Base-by-base conservation (phyloP, 1,140 invertebrate genomes). In the Drosophila pseudoobscura region DNA sequence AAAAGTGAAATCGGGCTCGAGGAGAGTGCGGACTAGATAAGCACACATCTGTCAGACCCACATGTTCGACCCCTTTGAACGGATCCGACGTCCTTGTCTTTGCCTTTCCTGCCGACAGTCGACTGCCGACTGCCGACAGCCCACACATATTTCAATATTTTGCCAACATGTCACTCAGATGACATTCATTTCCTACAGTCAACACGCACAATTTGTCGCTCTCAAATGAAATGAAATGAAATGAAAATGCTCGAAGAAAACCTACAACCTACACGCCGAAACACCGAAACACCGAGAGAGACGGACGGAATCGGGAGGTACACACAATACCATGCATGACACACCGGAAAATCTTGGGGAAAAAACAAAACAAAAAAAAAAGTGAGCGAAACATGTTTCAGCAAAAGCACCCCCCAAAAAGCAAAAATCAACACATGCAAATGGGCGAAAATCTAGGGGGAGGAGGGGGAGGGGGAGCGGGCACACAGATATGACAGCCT, bases 151-250 rank as follows among this genome's bases (percentile, higher is more conserved):
- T 87, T 85, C 82, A 78, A 87, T 85, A 85, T 85, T 85, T 87
- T 82, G 70, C 63, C 78, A 82, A 82, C 78, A 87, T 87, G 83
- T 87, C 83, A 75, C 83, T 82, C 8, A 78, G 83, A 78, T 80
- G 83, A 82, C 78, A 87, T 82, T 87, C 82, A 87, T 87, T 87
- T 87, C 82, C 78, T 82, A 64, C 71, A 80, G 82, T 87, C 82
- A 87, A 82, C 82, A 87, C 82, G 82, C 82, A 87, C 82, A 85
- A 85, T 87, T 85, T 85, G 82, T 82, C 82, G 82, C 78, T 87
- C 73, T 74, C 69, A 75, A 78, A 87, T 87, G 74, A 85, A 85
- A 85, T 73, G 74, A 85, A 85, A 85, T 73, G 80, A 74, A 84
- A 74, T 46, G 24, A 57, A 45, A 29, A 52, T 61, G 69, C 69